Percentiles rank a stretch among this genome's conserved stretches.
These are phyloP conservation scores for Zelostemma sp. DNA, from an alignment of 1,140 invertebrate genomes.

Conservation along the genomic window DNA sequence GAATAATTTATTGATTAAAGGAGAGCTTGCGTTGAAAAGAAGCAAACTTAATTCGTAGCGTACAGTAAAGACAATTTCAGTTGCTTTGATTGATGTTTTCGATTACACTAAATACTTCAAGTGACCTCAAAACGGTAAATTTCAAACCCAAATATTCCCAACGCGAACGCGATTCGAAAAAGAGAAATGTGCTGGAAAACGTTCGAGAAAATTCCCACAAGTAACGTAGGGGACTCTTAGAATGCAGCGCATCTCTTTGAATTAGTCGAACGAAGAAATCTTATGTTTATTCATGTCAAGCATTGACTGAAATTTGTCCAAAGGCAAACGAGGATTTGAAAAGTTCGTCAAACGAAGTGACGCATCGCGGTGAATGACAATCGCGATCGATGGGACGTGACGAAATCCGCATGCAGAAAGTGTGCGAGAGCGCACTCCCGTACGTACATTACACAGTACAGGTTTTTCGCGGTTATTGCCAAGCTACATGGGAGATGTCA, in stretches of 20 bases:
- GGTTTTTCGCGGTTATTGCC: conserved; percentile 26
- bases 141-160: too few species aligned
- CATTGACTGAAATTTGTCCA: background rate
- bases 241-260: background rate
- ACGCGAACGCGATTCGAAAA: too few species aligned
- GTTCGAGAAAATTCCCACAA: background rate
- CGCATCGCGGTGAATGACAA: conserved; percentile 24
- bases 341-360: conserved; percentile 11
- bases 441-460: background rate
- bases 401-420: conserved; percentile 5
- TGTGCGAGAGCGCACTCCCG: conserved; percentile 4
- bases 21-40: too few species aligned
- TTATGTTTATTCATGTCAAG: background rate
- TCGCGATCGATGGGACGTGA: conserved; percentile 2
- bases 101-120: too few species aligned
- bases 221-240: background rate
- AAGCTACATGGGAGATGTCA: conserved; percentile 51
- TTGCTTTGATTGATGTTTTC: too few species aligned
- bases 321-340: background rate
- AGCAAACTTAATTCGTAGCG: too few species aligned
- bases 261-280: conserved; percentile 1
- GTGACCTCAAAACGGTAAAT: too few species aligned
- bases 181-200: background rate
- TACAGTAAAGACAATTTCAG: too few species aligned
- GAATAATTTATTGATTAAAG: too few species aligned